Base-by-base conservation (phyloP, 2,888 invertebrate species). In the Coelinius sp. region DNA sequence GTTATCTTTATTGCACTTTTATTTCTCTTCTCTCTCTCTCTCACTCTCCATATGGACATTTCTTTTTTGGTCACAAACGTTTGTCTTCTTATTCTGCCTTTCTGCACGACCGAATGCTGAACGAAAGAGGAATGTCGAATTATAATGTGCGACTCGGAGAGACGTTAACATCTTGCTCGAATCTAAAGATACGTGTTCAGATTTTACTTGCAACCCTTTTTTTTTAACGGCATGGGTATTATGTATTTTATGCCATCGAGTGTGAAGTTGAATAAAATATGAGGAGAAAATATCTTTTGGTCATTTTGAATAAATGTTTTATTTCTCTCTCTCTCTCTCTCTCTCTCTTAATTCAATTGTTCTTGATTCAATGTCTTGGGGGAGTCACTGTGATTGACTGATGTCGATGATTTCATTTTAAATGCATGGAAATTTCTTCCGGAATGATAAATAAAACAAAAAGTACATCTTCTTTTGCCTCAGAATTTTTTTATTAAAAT, bases 121-220 rank as follows among this genome's bases (percentile, higher is more conserved):
- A 63, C 69, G 52, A 63, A 49, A 56, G 68, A 56, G 56, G 68
- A 49, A 64, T 63, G 69, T 75, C 73, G 68, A 73, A 76, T 70
- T 70, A 62, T 73, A 70, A 62, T 69, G 63, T 63, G 63, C 41
- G 52, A 53, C 73, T 71, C 52, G 62, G 52, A 62, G 68, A 65
- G 76, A 78, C 77, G 69, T 76, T 77, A 79, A 79, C 78, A 79
- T 76, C 76, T 73, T 76, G 74, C 65, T 76, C 68, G 49, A 67
- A 53, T 67, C 66, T 38, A 22, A 41, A 52, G 49, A 66, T 59
- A 52, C 68, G 65, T 70, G 31, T 59, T 66, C 63, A 44, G 25
- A 27, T 35, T 46, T 65, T 65, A n/a, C 56, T 44, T 2, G 46
- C 3, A 22, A 62, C 31, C 59, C 64, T 35, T 52, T 70, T 68